Conservation (phyloP, 2,888 invertebrate genomes). For the Drosophila melanosoma region DNA sequence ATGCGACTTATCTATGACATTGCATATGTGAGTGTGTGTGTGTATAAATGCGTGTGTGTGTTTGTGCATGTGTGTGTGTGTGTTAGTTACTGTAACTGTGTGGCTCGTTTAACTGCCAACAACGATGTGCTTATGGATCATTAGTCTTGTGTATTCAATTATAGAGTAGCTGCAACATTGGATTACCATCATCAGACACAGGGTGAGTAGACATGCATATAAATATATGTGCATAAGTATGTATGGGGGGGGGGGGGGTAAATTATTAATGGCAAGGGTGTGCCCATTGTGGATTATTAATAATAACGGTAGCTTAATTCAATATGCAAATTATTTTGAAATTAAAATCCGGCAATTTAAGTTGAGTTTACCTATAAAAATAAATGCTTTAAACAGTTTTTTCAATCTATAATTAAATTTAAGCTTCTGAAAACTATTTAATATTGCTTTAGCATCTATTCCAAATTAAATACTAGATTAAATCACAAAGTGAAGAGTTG, state of each 20-base stretch:
- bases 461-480: background rate
- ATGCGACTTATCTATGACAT: conserved; percentile 2
- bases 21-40: background rate
- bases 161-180: conserved; percentile 63
- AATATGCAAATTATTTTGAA: background rate
- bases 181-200: conserved; percentile 52
- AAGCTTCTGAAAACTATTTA: background rate
- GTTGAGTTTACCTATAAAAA: background rate
- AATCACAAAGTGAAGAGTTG: background rate
- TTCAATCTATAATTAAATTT: background rate
- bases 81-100: conserved; percentile 5
- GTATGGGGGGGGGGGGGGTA: background rate
- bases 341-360: background rate
- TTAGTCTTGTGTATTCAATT: conserved; percentile 74
- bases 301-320: conserved; percentile 17
- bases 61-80: conserved; percentile 17
- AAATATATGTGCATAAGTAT: conserved; percentile 6
- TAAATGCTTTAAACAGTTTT: background rate
- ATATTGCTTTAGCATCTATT: background rate
- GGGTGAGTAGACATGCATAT: conserved; percentile 41
- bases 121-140: conserved; percentile 60
- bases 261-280: conserved; percentile 49
- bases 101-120: conserved; percentile 44
- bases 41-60: conserved; percentile 3
- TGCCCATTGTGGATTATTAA: conserved; percentile 13